A percentile compares a stretch with the other conserved stretches of the same genome.
Evolutionary conservation across 2,888 invertebrate genomes (phyloP).

Genomic region (Choristoneura rosaceana): DNA sequence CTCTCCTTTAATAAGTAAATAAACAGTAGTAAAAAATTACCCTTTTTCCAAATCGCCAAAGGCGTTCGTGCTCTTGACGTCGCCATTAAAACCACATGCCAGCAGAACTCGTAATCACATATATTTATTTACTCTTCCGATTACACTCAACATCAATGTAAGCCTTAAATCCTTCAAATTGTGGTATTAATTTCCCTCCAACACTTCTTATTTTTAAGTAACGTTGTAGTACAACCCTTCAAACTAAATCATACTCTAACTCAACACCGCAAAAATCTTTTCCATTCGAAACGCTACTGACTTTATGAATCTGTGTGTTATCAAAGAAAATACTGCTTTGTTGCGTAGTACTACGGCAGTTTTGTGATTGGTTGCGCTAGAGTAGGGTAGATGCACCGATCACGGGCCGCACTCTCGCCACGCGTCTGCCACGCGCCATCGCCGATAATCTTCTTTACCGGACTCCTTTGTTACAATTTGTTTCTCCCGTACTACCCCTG

Average conservation of each 20-base stretch:
- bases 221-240: slow-evolving; percentile 51
- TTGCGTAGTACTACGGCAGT: slow-evolving; percentile 31
- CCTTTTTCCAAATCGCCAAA: slow-evolving; percentile 48
- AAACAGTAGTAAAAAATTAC: neutral
- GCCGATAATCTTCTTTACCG: slow-evolving; percentile 82
- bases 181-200: slow-evolving; percentile 84
- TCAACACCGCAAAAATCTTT: slow-evolving; percentile 27
- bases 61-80: slow-evolving; percentile 72
- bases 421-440: slow-evolving; percentile 79
- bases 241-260: slow-evolving; percentile 40
- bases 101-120: slow-evolving; percentile 61
- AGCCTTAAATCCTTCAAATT: slow-evolving; percentile 83
- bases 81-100: slow-evolving; percentile 60
- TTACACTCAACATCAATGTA: slow-evolving; percentile 80
- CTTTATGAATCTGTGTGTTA: slow-evolving; percentile 21
- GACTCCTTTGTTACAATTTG: slow-evolving; percentile 84
- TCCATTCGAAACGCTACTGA: slow-evolving; percentile 24
- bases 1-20: too few species aligned
- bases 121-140: slow-evolving; percentile 80
- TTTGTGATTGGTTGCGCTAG: slow-evolving; percentile 46
- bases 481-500: slow-evolving; percentile 70
- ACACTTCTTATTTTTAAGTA: slow-evolving; percentile 80
- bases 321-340: slow-evolving; percentile 44
- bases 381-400: slow-evolving; percentile 70
- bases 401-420: slow-evolving; percentile 74